A percentile compares a stretch with the other conserved stretches of the same genome.
Conservation (phyloP, 1,140 invertebrate species). For the Druon quercuslanigerum region DNA sequence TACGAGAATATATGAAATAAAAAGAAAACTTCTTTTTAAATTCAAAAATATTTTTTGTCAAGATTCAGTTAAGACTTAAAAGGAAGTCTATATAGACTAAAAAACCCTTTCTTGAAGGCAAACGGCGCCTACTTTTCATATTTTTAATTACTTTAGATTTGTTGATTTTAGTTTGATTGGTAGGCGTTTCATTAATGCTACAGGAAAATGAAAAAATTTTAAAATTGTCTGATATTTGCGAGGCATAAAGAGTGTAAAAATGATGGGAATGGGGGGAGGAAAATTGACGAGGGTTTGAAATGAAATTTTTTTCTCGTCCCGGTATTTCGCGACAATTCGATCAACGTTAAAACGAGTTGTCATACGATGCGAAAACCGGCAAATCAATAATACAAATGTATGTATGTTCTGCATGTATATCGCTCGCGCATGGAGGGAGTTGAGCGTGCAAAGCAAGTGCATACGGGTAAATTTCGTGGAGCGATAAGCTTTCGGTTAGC, state of each 20-base stretch:
- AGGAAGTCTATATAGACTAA: too few relatives aligned
- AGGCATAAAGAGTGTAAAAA: not conserved
- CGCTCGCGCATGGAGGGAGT: slow-evolving; percentile 40
- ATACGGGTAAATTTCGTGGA: slow-evolving; percentile 57
- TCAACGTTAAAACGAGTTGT: slow-evolving; percentile 58
- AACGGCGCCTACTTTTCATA: too few relatives aligned
- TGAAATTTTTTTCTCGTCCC: slow-evolving; percentile 17
- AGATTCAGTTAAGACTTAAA: too few relatives aligned
- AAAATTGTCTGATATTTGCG: too few relatives aligned
- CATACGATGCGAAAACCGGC: slow-evolving; percentile 53
- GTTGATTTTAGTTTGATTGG: too few relatives aligned
- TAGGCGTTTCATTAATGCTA: too few relatives aligned
- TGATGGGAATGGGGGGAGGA: not conserved
- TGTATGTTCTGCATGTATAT: slow-evolving; percentile 49
- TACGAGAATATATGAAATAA: too few relatives aligned
- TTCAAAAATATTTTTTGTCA: too few relatives aligned
- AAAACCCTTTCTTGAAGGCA: too few relatives aligned
- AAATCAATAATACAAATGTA: slow-evolving; percentile 51
- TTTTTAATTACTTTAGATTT: too few relatives aligned
- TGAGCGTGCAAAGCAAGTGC: slow-evolving; percentile 44
- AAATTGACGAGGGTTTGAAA: slow-evolving; percentile 11
- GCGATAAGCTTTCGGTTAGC: slow-evolving; percentile 46
- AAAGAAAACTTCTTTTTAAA: too few relatives aligned
- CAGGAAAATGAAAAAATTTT: too few relatives aligned
- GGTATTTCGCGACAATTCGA: slow-evolving; percentile 41